Base-by-base conservation (phyloP, 1,140 invertebrate genomes). In the Hermatobates lingyangjiaoensis region DNA sequence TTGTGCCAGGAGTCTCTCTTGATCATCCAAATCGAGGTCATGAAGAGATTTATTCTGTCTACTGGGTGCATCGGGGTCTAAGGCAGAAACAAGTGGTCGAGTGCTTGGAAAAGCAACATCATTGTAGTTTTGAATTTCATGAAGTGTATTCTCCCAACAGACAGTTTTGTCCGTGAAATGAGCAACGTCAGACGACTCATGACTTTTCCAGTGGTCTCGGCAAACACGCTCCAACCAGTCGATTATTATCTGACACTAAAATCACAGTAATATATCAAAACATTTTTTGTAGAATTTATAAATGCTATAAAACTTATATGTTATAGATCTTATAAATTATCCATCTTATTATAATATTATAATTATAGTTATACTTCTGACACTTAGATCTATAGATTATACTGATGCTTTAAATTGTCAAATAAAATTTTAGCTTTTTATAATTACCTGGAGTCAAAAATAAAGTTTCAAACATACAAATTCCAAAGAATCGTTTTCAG, bases 21-120 rank as follows among this genome's bases (percentile, higher is more conserved):
- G 90, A 72, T 95, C 90, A 65, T 91, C 74, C 64, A 73, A 58
- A 64, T 97, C 92, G 46, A 94, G 68, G 61, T 90, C 82, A 68
- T 94, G 89, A 18, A 96, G 67, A 23, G 75, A 74, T 62, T 75
- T 80, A 20, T 79, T 79, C 61, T 93, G 79, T 52, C 88, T 71
- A 21, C 78, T 68, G 0, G 86, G 81, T 27, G 90, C 90, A 78
- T 97, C 92, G n/a, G 91, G 91, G 69, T 98, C 91, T 58, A 96
- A 67, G 56, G 77, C 74, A 14, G 77, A 75, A 0, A 90, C 77
- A 46, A 86, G 69, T 50, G 74, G 69, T 44, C 74, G 66, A 1
- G 68, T 66, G 26, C 71, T 74, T 14, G 60, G 53, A 60, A 79
- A 79, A 0, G 72, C 68, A 14, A 77, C 72, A 1, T 50, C 18